Conservation (phyloP, 2,113 vertebrate genomes). For the Rhegmatorhina hoffmannsi region DNA sequence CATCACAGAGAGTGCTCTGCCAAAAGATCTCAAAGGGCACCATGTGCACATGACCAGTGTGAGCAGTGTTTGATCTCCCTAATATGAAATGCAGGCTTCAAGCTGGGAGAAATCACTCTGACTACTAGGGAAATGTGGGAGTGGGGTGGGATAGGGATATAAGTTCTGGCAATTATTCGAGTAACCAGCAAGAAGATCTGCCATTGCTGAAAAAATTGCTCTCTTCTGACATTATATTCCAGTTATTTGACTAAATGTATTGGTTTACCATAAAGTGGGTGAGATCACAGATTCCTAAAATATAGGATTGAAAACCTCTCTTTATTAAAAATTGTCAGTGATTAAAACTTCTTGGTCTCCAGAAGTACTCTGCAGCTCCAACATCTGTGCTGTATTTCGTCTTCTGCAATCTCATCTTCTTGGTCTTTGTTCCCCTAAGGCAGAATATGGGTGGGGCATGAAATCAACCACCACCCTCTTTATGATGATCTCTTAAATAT, state of each 20-base stretch:
- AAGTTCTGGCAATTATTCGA: neutral
- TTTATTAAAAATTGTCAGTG: neutral
- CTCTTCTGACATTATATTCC: neutral
- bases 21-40: neutral
- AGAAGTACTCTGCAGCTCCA: neutral
- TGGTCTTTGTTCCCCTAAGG: neutral
- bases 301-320: neutral
- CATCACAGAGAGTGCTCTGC: neutral
- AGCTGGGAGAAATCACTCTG: neutral
- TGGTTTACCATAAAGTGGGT: neutral
- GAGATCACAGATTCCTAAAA: neutral
- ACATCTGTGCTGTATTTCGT: neutral
- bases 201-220: neutral
- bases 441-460: neutral
- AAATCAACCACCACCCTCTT: neutral
- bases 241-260: neutral
- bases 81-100: neutral
- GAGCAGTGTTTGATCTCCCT: neutral
- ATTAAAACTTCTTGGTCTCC: neutral
- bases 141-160: neutral
- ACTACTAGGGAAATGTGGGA: neutral
- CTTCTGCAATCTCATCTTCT: neutral
- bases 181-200: neutral
- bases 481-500: neutral
- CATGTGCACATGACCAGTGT: rapidly evolving